These are phyloP conservation scores for Heliangelus exortis DNA, from an alignment of 2,797 vertebrate genomes.

Conservation along the genomic window DNA sequence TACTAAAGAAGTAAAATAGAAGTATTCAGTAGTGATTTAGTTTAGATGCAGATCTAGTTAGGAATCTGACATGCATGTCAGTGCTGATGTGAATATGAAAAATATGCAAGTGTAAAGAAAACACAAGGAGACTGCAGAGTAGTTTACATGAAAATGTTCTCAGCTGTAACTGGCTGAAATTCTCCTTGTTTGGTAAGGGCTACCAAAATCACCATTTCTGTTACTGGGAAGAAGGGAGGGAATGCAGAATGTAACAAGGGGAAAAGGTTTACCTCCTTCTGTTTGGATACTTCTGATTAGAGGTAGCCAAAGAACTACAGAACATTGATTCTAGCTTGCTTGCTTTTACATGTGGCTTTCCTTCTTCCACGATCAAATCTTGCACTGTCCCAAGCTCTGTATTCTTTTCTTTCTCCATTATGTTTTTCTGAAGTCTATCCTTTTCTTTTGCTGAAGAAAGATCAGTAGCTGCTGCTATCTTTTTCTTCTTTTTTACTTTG, in stretches of 20 bases:
- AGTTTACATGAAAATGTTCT: not conserved
- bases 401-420: not conserved
- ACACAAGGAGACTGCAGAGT: not conserved
- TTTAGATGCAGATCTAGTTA: not conserved
- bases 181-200: not conserved
- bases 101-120: not conserved
- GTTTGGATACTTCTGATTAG: constrained; percentile 52
- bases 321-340: constrained; percentile 84
- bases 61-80: not conserved
- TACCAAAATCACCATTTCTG: not conserved
- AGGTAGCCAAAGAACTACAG: constrained; percentile 82
- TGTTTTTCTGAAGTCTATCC: not conserved
- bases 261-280: constrained; percentile 70
- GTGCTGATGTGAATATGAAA: not conserved
- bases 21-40: not conserved
- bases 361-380: constrained; percentile 57
- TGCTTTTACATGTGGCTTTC: constrained; percentile 62
- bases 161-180: not conserved
- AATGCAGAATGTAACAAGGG: not conserved
- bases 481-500: constrained; percentile 90
- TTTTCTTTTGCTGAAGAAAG: constrained; percentile 32
- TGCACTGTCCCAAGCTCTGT: not conserved
- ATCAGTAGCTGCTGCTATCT: constrained; percentile 71
- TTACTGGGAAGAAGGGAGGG: not conserved
- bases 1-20: not conserved